Evolutionary conservation across 2,888 invertebrate genomes (phyloP).

Genomic region (Penaeus monodon): DNA sequence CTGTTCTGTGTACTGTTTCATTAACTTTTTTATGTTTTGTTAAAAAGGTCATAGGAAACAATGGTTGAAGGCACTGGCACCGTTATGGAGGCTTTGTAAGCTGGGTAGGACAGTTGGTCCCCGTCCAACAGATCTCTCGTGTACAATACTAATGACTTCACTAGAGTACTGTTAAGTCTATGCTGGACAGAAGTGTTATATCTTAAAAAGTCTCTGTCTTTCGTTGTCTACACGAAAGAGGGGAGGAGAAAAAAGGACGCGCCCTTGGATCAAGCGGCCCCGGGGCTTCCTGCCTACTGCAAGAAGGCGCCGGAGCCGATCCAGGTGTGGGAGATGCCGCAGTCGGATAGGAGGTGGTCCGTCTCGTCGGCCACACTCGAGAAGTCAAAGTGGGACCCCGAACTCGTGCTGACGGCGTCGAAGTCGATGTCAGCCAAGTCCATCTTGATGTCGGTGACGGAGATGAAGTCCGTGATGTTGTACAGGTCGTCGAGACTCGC

Average conservation of each 20-base stretch:
- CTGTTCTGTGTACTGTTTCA: too few species aligned
- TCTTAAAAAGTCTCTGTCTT: slow-evolving; percentile 31
- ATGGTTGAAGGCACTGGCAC: slow-evolving; percentile 62
- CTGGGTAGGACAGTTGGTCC: slow-evolving; percentile 48
- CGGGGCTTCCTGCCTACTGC: slow-evolving; percentile 33
- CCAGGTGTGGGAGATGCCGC: slow-evolving; percentile 47
- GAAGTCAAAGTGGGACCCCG: slow-evolving; percentile 61
- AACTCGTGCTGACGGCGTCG: slow-evolving; percentile 61
- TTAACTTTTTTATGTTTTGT: slow-evolving; percentile 2
- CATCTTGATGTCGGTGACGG: slow-evolving; percentile 62
- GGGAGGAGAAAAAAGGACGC: slow-evolving; percentile 16
- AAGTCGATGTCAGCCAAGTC: slow-evolving; percentile 64
- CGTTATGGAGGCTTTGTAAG: slow-evolving; percentile 55
- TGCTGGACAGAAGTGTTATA: slow-evolving; percentile 55
- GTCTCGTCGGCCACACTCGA: slow-evolving; percentile 53
- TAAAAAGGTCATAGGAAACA: slow-evolving; percentile 51
- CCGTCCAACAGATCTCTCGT: slow-evolving; percentile 51
- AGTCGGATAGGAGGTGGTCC: slow-evolving; percentile 44
- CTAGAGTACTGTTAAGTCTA: slow-evolving; percentile 58
- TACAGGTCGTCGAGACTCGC: slow-evolving; percentile 62
- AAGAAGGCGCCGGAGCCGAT: slow-evolving; percentile 42
- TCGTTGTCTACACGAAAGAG: slow-evolving; percentile 59
- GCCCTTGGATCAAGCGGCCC: slow-evolving; percentile 35
- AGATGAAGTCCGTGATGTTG: slow-evolving; percentile 64
- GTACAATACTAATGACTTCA: slow-evolving; percentile 60